Evolutionary conservation across 92 coral and sea anemone genomes (phyloP).

Genomic region (Palythoa grandiflora): DNA sequence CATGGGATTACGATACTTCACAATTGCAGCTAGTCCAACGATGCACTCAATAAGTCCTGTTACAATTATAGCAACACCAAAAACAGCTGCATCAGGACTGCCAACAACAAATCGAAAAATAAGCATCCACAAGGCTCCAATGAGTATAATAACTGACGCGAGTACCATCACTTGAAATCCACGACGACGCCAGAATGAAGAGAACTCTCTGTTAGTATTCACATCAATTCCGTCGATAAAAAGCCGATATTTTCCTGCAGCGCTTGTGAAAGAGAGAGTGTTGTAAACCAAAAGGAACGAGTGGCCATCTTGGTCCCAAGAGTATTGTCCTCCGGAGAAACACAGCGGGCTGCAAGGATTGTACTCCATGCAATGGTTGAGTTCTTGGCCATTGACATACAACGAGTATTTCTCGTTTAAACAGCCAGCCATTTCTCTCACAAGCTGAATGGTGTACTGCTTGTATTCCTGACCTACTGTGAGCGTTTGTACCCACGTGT

Average conservation of each 20-base stretch:
- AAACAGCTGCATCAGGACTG: constrained; percentile 25
- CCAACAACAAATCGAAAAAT: constrained; percentile 42
- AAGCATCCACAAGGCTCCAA: constrained; percentile 46
- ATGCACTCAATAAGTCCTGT: constrained; percentile 40
- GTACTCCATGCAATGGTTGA: constrained; percentile 50
- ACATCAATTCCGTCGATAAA: constrained; percentile 73
- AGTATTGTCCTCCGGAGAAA: constrained; percentile 67
- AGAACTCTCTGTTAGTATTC: constrained; percentile 65
- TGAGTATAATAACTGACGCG: constrained; percentile 44
- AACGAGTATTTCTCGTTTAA: constrained; percentile 63
- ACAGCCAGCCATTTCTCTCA: constrained; percentile 66
- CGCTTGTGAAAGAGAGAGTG: constrained; percentile 57
- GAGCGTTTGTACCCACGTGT: constrained; percentile 37
- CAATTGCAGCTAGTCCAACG: constrained; percentile 33
- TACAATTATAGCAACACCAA: constrained; percentile 38
- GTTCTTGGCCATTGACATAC: constrained; percentile 66
- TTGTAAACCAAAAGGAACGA: constrained; percentile 62
- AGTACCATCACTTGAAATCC: constrained; percentile 57
- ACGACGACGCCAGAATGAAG: constrained; percentile 64
- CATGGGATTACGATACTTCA: constrained; percentile 36
- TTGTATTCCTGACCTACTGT: constrained; percentile 49
- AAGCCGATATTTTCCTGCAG: constrained; percentile 63
- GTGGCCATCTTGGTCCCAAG: constrained; percentile 74
- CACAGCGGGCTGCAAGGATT: constrained; percentile 77
- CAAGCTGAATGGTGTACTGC: constrained; percentile 65